Percentiles rank a stretch among this genome's conserved stretches.
phyloP scores from a whole-genome alignment of 2,113 vertebrate species.

The Anguilla japonica region DNA sequence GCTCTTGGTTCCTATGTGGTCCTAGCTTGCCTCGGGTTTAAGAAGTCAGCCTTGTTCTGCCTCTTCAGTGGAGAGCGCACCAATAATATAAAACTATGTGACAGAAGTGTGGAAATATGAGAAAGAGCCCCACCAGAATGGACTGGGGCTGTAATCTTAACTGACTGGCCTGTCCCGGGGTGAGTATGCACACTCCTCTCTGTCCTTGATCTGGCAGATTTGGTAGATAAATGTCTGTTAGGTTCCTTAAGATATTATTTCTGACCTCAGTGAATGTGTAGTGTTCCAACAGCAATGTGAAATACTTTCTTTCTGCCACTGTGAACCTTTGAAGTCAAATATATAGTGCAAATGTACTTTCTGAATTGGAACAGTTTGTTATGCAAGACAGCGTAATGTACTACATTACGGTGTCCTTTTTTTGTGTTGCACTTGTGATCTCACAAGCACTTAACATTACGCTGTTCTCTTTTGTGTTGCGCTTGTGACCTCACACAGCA shows the following conservation, averaged over 20 bases:
- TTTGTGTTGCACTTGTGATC: neutral
- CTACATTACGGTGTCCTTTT: too few species aligned
- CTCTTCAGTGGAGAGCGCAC: neutral
- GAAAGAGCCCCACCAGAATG: neutral
- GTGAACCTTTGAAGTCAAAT: neutral
- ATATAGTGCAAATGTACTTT: neutral
- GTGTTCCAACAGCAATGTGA: neutral
- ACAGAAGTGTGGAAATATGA: slow-evolving; percentile 9
- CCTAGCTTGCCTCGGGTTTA: neutral
- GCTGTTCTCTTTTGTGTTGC: neutral
- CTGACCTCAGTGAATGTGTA: neutral
- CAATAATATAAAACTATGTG: neutral
- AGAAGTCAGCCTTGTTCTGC: neutral
- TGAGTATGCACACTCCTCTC: neutral
- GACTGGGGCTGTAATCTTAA: neutral
- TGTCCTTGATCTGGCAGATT: neutral
- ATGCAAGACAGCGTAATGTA: neutral
- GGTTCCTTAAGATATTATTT: neutral
- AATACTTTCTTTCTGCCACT: neutral
- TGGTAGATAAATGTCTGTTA: neutral
- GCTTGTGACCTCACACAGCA: neutral
- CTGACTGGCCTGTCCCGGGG: neutral
- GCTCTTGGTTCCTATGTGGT: neutral
- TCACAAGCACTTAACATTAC: neutral
- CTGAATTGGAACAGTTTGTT: neutral